Evolutionary conservation across 2,113 vertebrate species (phyloP).

Genomic region (Mustela nigripes): DNA sequence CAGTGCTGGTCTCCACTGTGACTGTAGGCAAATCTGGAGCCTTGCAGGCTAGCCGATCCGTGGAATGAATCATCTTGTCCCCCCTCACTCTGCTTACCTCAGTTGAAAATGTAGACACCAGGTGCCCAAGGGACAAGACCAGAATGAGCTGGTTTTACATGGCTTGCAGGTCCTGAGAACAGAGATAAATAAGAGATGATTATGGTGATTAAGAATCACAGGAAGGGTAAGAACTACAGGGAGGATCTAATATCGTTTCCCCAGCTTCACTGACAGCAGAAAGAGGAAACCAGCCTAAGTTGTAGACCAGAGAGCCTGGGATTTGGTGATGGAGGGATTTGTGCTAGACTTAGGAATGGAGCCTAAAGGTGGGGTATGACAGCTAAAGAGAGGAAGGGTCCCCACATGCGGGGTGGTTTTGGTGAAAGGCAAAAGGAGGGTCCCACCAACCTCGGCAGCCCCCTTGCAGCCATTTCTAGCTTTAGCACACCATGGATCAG

Average conservation of each 20-base stretch:
- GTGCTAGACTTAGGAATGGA: not conserved
- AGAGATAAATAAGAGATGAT: constrained; percentile 47
- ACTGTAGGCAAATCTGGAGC: not conserved
- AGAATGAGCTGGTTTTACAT: not conserved
- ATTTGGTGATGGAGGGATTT: not conserved
- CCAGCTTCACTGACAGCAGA: not conserved
- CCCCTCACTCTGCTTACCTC: not conserved
- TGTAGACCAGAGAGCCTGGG: not conserved
- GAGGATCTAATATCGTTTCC: not conserved
- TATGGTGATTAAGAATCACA: constrained; percentile 36
- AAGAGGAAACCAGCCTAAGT: not conserved
- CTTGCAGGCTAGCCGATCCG: not conserved
- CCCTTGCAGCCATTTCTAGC: not conserved
- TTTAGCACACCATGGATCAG: not conserved
- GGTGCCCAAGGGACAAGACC: not conserved
- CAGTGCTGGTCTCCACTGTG: not conserved
- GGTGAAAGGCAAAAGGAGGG: not conserved
- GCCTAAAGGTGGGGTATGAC: fast-evolving
- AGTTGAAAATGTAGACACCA: not conserved
- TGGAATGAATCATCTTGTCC: not conserved
- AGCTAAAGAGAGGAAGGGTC: not conserved
- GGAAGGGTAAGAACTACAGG: not conserved
- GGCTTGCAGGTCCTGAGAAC: not conserved
- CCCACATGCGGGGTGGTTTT: not conserved
- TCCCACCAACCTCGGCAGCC: not conserved